phyloP scores from a whole-genome alignment of 2,797 vertebrate genomes.

The Picus viridis region DNA sequence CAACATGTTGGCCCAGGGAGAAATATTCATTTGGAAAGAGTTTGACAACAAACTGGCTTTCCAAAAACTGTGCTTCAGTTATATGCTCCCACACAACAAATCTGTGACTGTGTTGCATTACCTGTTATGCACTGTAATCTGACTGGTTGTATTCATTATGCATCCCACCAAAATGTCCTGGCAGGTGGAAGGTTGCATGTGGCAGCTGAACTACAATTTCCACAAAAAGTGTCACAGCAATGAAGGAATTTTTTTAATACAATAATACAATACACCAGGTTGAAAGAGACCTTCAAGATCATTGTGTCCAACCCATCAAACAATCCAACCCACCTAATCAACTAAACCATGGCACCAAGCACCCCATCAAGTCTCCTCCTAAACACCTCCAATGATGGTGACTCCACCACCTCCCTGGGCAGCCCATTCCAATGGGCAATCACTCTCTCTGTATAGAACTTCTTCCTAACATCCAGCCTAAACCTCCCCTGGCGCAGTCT shows the following conservation, averaged over 20 bases:
- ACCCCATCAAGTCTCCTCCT: too few species aligned
- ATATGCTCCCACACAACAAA: background rate
- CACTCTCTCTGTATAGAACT: too few species aligned
- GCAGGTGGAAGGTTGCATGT: background rate
- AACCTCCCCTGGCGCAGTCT: too few species aligned
- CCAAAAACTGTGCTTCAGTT: background rate
- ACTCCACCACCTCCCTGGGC: too few species aligned
- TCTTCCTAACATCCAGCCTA: too few species aligned
- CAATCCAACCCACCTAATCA: too few species aligned
- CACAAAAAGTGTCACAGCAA: background rate
- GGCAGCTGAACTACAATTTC: background rate
- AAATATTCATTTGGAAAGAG: slow-evolving; percentile 1
- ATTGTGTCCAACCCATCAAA: too few species aligned
- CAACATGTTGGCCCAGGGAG: background rate
- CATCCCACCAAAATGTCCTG: background rate
- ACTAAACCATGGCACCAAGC: too few species aligned
- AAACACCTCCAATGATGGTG: too few species aligned
- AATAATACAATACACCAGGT: too few species aligned
- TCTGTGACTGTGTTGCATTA: background rate
- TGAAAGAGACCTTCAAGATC: too few species aligned
- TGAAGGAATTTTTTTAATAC: background rate
- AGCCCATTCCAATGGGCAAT: too few species aligned
- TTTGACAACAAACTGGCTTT: background rate
- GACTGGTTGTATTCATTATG: background rate
- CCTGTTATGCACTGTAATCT: background rate